Evolutionary conservation across 2,113 vertebrate genomes (phyloP).

Genomic region (Aldabrachelys gigantea): DNA sequence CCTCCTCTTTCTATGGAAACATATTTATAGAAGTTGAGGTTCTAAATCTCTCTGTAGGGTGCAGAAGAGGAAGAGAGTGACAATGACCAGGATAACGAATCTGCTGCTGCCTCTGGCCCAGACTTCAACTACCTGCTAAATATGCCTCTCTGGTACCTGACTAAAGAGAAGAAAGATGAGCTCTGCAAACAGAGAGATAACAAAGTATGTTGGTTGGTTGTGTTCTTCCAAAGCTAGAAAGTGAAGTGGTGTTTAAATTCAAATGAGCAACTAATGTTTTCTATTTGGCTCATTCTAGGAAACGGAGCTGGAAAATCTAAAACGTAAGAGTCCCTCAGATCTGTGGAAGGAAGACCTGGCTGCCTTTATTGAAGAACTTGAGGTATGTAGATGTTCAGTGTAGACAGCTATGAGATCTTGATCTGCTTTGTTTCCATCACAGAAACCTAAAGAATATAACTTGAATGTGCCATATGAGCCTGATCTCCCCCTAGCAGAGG

Average conservation of each 20-base stretch:
- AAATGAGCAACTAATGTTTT: neutral
- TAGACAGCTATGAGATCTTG: neutral
- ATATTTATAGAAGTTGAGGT: neutral
- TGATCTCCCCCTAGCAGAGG: neutral
- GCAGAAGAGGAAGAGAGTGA: slow-evolving; percentile 73
- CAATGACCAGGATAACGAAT: slow-evolving; percentile 70
- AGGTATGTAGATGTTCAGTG: slow-evolving; percentile 71
- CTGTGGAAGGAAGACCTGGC: slow-evolving; percentile 94
- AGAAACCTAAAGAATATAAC: neutral
- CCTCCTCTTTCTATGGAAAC: neutral
- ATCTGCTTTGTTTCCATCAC: neutral
- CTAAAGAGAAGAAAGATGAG: slow-evolving; percentile 98
- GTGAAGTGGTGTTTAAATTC: neutral
- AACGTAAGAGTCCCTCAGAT: slow-evolving; percentile 84
- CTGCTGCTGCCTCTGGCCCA: slow-evolving; percentile 78
- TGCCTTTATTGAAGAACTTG: slow-evolving; percentile 89
- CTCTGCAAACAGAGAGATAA: slow-evolving; percentile 90
- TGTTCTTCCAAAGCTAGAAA: neutral
- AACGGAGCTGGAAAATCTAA: slow-evolving; percentile 86
- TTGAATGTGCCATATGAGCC: neutral
- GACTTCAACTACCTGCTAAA: slow-evolving; percentile 96
- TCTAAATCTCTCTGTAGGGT: slow-evolving; percentile 55
- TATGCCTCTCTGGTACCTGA: slow-evolving; percentile 98
- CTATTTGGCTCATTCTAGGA: slow-evolving; percentile 67
- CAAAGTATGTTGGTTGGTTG: slow-evolving; percentile 81